phyloP scores from a whole-genome alignment of 2,888 invertebrate species.

The Microplitis manilae region DNA sequence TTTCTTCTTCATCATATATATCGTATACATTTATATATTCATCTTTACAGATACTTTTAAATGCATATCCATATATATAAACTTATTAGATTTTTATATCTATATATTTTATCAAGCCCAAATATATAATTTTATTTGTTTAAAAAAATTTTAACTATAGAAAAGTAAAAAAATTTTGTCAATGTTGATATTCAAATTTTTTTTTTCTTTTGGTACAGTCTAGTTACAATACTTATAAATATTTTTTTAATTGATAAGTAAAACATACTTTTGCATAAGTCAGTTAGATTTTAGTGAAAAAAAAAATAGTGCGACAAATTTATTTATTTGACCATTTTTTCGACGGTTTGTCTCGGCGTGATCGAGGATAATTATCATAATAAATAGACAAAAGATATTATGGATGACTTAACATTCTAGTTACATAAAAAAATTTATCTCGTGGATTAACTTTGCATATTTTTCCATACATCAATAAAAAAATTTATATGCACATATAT shows the following conservation, averaged over 20 bases:
- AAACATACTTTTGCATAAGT: too few species aligned
- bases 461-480: slow-evolving; percentile 58
- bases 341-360: too few species aligned
- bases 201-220: too few species aligned
- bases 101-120: neutral
- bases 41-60: neutral
- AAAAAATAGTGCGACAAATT: too few species aligned
- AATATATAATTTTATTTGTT: too few species aligned
- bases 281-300: too few species aligned
- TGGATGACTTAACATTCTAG: slow-evolving; percentile 48
- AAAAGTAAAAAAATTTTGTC: too few species aligned
- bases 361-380: slow-evolving; percentile 58
- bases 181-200: too few species aligned
- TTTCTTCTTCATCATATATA: neutral
- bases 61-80: neutral
- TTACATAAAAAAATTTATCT: slow-evolving; percentile 28
- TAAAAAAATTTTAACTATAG: too few species aligned
- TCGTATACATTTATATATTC: neutral
- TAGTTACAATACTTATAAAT: too few species aligned
- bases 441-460: slow-evolving; percentile 56
- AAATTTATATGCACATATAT: slow-evolving; percentile 4
- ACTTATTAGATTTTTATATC: neutral
- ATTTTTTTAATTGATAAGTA: too few species aligned
- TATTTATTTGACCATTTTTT: too few species aligned
- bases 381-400: slow-evolving; percentile 56